Evolutionary conservation across 2,113 vertebrate genomes (phyloP), one percentile per base, ranked within the genome.

Genomic region (Merops nubicus): DNA sequence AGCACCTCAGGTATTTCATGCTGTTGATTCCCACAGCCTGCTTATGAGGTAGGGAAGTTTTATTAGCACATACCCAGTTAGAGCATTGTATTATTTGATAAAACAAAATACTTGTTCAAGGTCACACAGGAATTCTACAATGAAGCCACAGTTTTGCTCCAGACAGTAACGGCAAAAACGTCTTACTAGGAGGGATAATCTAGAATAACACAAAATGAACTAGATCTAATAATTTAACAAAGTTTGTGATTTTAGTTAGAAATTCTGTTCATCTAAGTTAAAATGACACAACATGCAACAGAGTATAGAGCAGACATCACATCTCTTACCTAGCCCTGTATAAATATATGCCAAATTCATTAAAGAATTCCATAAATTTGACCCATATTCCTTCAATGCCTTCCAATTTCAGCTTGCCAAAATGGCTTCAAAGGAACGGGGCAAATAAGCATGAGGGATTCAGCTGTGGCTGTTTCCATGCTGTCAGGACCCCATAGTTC

Each of bases 1-100:
- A 93, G 76, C 34, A 86, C 21, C 64, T 86, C 78, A 92, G 38
- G 34, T 90, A 92, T 96, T 93, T 89, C 86, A 63, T 63, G 47
- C 6, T 88, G 67, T 68, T 83, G 54, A 74, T 95, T 95, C 95
- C 85, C 95, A 96, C 54, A 93, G 88, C 16, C 54, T 88, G 89
- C 31, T 19, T 70, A 14, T 63, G 79, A 81, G 54, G 78, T n/a
- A 51, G 38, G 22, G 22, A 56, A 70, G 45, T 67, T 92, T 91
- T 74, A 64, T 56, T 91, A 89, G 42, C 67, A 33, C 70, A 59
- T 74, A 63, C 25, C 70, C 81, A 34, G 22, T 65, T n/a, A 83
- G 34, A 73, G 26, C 13, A 7, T 40, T 88, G 34, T 91, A 78
- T 31, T 77, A 33, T 59, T 69, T 83, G 70, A 83, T 73, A 77